phyloP scores from a whole-genome alignment of 2,797 vertebrate species.

The Aplochiton taeniatus region DNA sequence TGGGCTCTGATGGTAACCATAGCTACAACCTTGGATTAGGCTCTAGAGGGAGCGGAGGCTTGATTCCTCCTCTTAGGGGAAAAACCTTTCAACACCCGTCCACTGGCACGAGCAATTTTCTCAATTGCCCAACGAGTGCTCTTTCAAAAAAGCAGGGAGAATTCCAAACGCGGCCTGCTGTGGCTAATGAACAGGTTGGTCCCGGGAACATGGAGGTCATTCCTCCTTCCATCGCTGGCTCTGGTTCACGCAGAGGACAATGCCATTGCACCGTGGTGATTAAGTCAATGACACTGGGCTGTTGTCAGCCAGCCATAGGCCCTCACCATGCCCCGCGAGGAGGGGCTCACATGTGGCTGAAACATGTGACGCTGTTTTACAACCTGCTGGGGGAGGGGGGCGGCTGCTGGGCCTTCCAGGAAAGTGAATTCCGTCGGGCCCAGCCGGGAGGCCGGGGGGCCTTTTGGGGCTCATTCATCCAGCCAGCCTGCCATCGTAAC shows the following conservation, averaged over 20 bases:
- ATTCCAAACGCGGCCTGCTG: conserved; percentile 8
- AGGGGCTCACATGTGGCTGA: conserved; percentile 24
- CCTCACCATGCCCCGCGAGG: conserved; percentile 36
- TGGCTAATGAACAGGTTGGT: conserved; percentile 21
- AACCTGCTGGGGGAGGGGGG: conserved; percentile 15
- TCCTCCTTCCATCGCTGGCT: background rate
- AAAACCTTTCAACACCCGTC: conserved; percentile 1
- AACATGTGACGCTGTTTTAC: conserved; percentile 29
- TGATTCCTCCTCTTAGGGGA: background rate
- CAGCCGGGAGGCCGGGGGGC: conserved; percentile 24
- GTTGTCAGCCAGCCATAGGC: background rate
- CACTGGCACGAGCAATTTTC: background rate
- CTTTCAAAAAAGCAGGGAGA: background rate
- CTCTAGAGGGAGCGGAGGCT: conserved; percentile 5
- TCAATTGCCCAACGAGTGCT: conserved; percentile 5
- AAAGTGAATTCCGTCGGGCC: conserved; percentile 40
- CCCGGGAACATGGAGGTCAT: conserved; percentile 9
- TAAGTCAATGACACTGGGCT: conserved; percentile 12
- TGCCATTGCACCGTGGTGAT: background rate
- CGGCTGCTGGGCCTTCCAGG: conserved; percentile 23
- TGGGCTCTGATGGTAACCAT: conserved; percentile 11
- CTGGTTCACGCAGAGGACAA: background rate
- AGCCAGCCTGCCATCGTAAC: conserved; percentile 22
- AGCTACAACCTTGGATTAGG: conserved; percentile 15
- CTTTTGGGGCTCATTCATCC: conserved; percentile 35